Conservation (phyloP, 1,140 invertebrate genomes). For the Phenacoccus solenopsis region DNA sequence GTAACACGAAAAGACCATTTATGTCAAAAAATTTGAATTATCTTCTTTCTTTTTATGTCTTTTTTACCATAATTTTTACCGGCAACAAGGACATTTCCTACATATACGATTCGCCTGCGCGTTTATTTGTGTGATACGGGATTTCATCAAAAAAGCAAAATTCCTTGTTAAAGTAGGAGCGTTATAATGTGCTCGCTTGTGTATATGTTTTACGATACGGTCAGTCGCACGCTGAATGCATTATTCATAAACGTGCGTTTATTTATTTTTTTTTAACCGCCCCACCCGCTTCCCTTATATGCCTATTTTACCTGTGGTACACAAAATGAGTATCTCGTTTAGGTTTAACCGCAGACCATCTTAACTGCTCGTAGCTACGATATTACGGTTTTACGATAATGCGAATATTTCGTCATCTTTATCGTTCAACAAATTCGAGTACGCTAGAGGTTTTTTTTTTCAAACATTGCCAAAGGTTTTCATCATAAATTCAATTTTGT, state of each 20-base stretch:
- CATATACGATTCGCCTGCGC: background rate
- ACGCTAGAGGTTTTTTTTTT: too few relatives aligned
- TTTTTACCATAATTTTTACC: background rate
- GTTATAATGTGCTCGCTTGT: background rate
- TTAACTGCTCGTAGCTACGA: too few relatives aligned
- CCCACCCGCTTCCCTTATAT: too few relatives aligned
- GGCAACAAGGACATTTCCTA: background rate
- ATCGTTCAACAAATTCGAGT: too few relatives aligned
- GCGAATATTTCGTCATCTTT: too few relatives aligned
- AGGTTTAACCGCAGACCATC: too few relatives aligned
- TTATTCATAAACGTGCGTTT: conserved; percentile 7
- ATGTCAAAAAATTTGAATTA: conserved; percentile 10
- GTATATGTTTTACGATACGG: background rate
- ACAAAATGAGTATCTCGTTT: too few relatives aligned
- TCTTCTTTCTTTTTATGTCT: conserved; percentile 4
- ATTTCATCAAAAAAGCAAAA: background rate
- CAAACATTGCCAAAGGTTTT: too few relatives aligned
- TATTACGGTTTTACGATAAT: too few relatives aligned
- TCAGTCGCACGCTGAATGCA: conserved; percentile 6
- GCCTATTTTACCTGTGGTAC: too few relatives aligned
- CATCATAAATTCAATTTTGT: too few relatives aligned
- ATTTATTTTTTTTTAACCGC: conserved; percentile 9
- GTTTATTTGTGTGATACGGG: background rate
- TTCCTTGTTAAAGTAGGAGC: background rate
- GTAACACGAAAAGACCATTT: conserved; percentile 12